Evolutionary conservation across 2,888 invertebrate genomes (phyloP), one percentile per base, ranked within the genome.

Genomic region (Sycophila texana): DNA sequence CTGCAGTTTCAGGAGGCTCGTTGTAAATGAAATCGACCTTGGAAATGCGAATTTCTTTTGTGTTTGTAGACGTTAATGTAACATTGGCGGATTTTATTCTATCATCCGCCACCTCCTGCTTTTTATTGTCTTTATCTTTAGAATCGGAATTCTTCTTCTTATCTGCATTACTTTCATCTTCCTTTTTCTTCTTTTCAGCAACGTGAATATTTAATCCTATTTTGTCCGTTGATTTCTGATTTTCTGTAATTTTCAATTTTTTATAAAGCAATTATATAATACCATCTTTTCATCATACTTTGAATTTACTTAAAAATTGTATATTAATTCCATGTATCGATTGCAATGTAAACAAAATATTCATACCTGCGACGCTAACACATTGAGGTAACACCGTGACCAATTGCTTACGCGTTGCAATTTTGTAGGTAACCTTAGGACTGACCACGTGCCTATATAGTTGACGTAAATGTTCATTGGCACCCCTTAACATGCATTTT

Each of bases 381-480:
- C 3, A 53, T 47, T 66, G 49, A 10, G 71, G 66, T 39, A 63
- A 5, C 4, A 71, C 12, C 14, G 20, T 26, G 13, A 65, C 22
- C 26, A 18, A 3, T 22, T 47, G 49, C 63, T 79, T 77, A 20
- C 76, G 81, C 4, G 72, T 77, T 18, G 72, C 74, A n/a, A 83
- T 81, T 53, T 82, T 84, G 80, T 88, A 89, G 4, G 83, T 86
- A 4, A 86, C 86, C 18, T 68, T 76, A 10, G 83, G 80, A 12
- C 86, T 77, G 77, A 88, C 88, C 10, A 88, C 81, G 67, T 86
- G 86, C 3, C 77, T 74, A 68, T 87, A 85, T 82, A 89, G 89
- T 65, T 82, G 77, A 20, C 83, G 81, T 4, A 85, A 76, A 2
- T 82, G 76, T 71, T 87, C 86, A 14, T 74, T 73, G 22, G 81